Conservation (phyloP, 2,797 vertebrate genomes). For the Gobio occitaniae region DNA sequence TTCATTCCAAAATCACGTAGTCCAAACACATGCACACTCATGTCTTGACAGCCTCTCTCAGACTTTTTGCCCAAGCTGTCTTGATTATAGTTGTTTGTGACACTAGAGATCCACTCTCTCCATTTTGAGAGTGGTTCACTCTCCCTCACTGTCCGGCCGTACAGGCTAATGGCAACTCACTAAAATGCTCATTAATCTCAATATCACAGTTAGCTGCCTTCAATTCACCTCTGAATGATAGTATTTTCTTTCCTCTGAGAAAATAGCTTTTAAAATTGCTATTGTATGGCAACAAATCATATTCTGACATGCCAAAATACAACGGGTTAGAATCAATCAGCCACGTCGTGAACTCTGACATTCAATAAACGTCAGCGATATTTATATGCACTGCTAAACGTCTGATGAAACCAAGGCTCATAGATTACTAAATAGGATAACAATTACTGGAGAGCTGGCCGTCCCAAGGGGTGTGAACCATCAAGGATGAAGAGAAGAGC, state of each 20-base stretch:
- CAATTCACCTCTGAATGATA: constrained; percentile 70
- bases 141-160: constrained; percentile 65
- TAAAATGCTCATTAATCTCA: constrained; percentile 80
- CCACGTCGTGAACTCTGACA: constrained; percentile 76
- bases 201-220: constrained; percentile 70
- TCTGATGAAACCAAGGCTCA: constrained; percentile 67
- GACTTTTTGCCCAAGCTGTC: constrained; percentile 64
- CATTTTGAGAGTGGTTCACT: constrained; percentile 62
- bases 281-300: constrained; percentile 79
- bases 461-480: constrained; percentile 20
- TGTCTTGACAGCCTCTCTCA: constrained; percentile 42
- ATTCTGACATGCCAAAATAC: constrained; percentile 68
- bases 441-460: constrained; percentile 67
- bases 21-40: constrained; percentile 1
- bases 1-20: not conserved
- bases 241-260: constrained; percentile 73
- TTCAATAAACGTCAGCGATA: constrained; percentile 76
- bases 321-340: constrained; percentile 79
- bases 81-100: constrained; percentile 68
- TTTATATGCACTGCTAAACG: constrained; percentile 70
- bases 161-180: constrained; percentile 73
- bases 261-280: constrained; percentile 78
- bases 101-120: constrained; percentile 60
- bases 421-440: constrained; percentile 74
- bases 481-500: constrained; percentile 24